A percentile compares a stretch with the other conserved stretches of the same genome.
Conservation (phyloP, 2,888 invertebrate species). For the Eupithecia subumbrata region DNA sequence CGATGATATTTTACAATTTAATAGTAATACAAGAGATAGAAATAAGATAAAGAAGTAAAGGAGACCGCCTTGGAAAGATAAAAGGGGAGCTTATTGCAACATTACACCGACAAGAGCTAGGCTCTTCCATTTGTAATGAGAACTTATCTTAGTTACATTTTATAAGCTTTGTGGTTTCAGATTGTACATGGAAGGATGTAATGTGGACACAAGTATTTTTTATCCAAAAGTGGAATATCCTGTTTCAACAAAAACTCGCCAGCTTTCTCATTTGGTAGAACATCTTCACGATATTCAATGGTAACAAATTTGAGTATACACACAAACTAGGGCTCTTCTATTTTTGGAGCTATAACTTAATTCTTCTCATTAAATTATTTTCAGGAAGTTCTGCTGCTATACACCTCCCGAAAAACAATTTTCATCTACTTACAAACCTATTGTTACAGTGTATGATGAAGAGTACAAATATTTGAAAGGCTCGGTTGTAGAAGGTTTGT, state of each 20-base stretch:
- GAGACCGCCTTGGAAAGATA: too few relatives aligned
- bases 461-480: slow-evolving; percentile 60
- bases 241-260: slow-evolving; percentile 92
- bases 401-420: slow-evolving; percentile 19
- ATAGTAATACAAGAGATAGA: too few relatives aligned
- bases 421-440: slow-evolving; percentile 20
- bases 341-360: not conserved
- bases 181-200: slow-evolving; percentile 88
- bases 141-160: not conserved
- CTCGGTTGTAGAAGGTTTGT: slow-evolving; percentile 58
- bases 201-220: slow-evolving; percentile 84
- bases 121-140: too few relatives aligned
- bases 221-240: slow-evolving; percentile 91
- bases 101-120: too few relatives aligned
- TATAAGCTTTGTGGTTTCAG: slow-evolving; percentile 66
- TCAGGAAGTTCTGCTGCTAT: slow-evolving; percentile 12
- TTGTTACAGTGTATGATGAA: slow-evolving; percentile 50
- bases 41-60: too few relatives aligned
- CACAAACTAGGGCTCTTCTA: not conserved
- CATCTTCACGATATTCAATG: slow-evolving; percentile 92
- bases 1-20: too few relatives aligned
- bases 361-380: not conserved
- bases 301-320: slow-evolving; percentile 53
- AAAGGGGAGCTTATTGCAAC: too few relatives aligned
- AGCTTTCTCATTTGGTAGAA: slow-evolving; percentile 90